These are phyloP conservation scores for Vultur gryphus DNA, from an alignment of 2,797 vertebrate species.

Conservation along the genomic window DNA sequence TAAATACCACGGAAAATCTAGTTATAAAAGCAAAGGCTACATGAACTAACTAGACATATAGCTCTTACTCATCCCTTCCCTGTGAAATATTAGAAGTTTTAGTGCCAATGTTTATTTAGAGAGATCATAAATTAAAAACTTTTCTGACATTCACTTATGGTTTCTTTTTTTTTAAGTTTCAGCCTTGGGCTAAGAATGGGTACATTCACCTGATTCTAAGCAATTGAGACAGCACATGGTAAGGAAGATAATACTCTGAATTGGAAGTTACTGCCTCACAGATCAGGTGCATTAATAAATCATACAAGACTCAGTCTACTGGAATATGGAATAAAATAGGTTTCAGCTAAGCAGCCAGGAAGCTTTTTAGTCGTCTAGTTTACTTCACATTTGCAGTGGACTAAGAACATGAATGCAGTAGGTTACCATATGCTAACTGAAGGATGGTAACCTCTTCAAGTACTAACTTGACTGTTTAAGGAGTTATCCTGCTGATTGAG, in stretches of 20 bases:
- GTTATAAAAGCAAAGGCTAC: slow-evolving; percentile 3
- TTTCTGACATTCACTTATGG: neutral
- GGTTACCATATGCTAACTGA: neutral
- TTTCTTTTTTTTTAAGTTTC: neutral
- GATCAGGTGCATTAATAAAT: neutral
- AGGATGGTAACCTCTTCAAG: neutral
- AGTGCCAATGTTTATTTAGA: neutral
- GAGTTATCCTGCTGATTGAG: neutral
- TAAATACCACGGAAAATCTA: neutral
- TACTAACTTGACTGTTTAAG: neutral
- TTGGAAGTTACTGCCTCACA: neutral
- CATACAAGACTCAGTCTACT: neutral
- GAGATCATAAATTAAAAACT: neutral
- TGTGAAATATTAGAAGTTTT: neutral
- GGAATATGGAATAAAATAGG: neutral
- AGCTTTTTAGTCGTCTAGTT: neutral
- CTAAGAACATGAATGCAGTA: neutral
- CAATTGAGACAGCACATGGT: neutral
- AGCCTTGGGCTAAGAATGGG: neutral
- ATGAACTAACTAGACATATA: neutral
- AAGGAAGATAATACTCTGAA: neutral
- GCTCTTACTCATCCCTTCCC: neutral
- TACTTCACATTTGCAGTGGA: neutral
- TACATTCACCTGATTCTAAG: neutral
- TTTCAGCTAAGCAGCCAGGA: neutral